phyloP scores from a whole-genome alignment of 1,140 invertebrate genomes.

The Micrasema longulum region DNA sequence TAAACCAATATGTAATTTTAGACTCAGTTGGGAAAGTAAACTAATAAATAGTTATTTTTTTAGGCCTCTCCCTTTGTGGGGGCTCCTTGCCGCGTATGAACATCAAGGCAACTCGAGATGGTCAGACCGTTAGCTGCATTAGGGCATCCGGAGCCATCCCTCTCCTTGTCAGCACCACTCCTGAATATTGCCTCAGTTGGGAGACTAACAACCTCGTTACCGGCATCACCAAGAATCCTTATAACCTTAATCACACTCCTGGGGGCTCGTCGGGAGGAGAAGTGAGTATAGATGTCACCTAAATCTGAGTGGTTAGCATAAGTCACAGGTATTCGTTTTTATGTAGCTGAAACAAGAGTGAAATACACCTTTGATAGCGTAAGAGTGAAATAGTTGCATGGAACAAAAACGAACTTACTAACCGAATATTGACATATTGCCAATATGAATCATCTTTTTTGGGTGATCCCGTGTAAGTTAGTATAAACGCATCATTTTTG shows the following conservation, averaged over 20 bases:
- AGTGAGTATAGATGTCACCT: conserved; percentile 60
- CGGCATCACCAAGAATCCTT: conserved; percentile 85
- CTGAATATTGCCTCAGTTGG: conserved; percentile 81
- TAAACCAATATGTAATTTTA: neutral
- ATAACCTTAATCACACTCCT: conserved; percentile 72
- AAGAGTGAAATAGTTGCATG: too few species aligned
- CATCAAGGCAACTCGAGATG: conserved; percentile 72
- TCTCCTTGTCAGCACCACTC: conserved; percentile 83
- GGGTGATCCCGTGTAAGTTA: too few species aligned
- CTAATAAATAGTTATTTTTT: too few species aligned
- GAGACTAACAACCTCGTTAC: conserved; percentile 79
- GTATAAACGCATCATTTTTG: too few species aligned
- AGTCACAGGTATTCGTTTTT: too few species aligned
- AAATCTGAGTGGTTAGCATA: too few species aligned
- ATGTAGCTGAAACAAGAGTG: too few species aligned
- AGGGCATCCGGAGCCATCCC: conserved; percentile 81
- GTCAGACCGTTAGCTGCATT: conserved; percentile 71
- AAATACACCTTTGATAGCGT: too few species aligned
- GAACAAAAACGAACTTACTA: too few species aligned
- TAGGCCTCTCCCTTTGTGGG: conserved; percentile 76
- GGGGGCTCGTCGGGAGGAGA: conserved; percentile 86
- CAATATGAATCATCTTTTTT: too few species aligned
- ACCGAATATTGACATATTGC: too few species aligned
- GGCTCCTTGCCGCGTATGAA: conserved; percentile 72
- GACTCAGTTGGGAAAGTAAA: too few species aligned